Evolutionary conservation across 2,113 vertebrate species (phyloP), one percentile per base, ranked within the genome.

Genomic region (Indri indri): DNA sequence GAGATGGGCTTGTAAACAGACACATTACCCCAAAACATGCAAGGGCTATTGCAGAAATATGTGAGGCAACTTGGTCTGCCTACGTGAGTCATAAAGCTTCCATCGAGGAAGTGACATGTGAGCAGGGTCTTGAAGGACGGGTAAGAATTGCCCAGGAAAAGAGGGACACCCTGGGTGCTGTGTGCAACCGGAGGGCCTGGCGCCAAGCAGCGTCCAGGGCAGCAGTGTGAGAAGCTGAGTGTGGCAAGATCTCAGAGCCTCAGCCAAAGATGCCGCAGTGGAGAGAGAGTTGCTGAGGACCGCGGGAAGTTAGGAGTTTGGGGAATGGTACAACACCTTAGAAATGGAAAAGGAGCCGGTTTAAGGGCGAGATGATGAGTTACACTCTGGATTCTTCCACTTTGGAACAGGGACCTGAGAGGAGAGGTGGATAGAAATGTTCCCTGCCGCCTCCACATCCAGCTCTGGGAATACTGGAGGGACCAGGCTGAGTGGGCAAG

Each of bases 181-280:
- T 54, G 57, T 8, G 4, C 8, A 34, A 22, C 7, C 9, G 45
- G 42, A 73, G 3, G 18, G 22, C 47, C 27, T 45, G 18, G 6
- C 50, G 57, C n/a, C 50, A 37, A 63, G 17, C n/a, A 2, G 12
- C 1, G 25, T 12, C 61, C 6, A 18, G 57, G 32, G 30, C 2
- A 30, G 61, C 25, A 10, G 23, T 0, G 3, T n/a, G 52, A 70
- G 45, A 34, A 73, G 16, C 6, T 63, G n/a, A 6, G 2, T 0
- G 0, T 32, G 23, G 9, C 68, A 50, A 91, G 42, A 76, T 27
- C 9, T 68, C 34, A 52, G 40, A 3, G 45, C 40, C 0, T 0
- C 30, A 4, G 13, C 27, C 11, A 0, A 54, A n/a, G 40, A 45
- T 18, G 40, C 16, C 37, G 80, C 18, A 18, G 17, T 37, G 6